Base-by-base conservation (phyloP, 2,888 invertebrate species). In the Dasypolia templi region DNA sequence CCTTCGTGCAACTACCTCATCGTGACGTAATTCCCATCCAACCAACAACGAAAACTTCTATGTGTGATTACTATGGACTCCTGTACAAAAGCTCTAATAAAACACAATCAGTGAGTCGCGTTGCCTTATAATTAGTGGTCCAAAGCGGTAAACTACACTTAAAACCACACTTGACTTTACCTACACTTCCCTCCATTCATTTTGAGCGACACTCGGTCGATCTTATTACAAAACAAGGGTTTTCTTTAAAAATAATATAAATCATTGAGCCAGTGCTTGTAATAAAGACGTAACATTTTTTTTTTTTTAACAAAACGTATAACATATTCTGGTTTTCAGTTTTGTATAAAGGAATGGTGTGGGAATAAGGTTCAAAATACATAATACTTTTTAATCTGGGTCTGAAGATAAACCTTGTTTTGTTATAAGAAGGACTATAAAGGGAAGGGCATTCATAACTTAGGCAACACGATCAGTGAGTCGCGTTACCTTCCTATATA, bases 381-480 rank as follows among this genome's bases (percentile, higher is more conserved):
- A 53, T 26, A 53, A 29, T n/a, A n/a, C n/a, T 12, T n/a, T 51
- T 1, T 29, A 55, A 9, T 19, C 29, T 32, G 22, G 11, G 22
- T 56, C 11, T 56, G 19, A 19, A 55, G 55, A 32, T 55, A 29
- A 19, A 29, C 19, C 3, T 29, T 5, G 9, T 56, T 19, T 32
- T 32, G 19, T 6, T 32, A 32, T 56, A 56, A 19, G 3, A 55
- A 55, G 9, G 56, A 32, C 32, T 4, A 11, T n/a, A n/a, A n/a
- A n/a, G n/a, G n/a, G n/a, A n/a, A n/a, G n/a, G n/a, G 44, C 14
- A n/a, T 22, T 9, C 26, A 55, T 35, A 49, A n/a, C 35, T 46
- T 14, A 78, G 62, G 22, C 39, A 17, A 14, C 29, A 29, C 12
- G 56, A 56, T 73, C 82, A 75, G 35, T 81, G 73, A 84, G 55